Evolutionary conservation across 2,797 vertebrate genomes (phyloP).

Genomic region (Scolopax rusticola): DNA sequence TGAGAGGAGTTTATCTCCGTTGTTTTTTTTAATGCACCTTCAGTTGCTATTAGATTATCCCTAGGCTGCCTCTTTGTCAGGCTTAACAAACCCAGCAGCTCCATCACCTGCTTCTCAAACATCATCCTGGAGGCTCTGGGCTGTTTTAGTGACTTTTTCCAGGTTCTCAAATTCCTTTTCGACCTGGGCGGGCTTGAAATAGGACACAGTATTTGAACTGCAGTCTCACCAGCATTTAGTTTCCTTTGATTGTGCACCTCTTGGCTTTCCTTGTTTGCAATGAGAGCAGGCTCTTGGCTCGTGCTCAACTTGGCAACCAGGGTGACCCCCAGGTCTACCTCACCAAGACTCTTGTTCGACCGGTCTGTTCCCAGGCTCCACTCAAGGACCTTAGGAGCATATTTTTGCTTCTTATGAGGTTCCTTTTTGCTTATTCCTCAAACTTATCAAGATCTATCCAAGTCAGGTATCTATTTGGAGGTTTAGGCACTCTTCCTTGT

Average conservation of each 20-base stretch:
- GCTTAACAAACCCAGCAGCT: too few species aligned
- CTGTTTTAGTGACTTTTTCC: too few species aligned
- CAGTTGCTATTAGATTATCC: too few species aligned
- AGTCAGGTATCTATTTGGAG: background rate
- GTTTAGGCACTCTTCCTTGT: background rate
- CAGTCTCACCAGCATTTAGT: background rate
- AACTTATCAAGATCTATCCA: background rate
- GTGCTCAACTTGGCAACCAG: background rate
- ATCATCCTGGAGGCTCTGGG: too few species aligned
- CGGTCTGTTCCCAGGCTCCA: background rate
- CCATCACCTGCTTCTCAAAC: too few species aligned
- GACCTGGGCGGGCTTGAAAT: background rate
- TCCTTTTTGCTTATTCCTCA: background rate
- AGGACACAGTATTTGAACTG: background rate
- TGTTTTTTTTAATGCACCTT: too few species aligned
- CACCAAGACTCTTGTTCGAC: background rate
- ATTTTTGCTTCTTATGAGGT: background rate
- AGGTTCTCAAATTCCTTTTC: constrained; percentile 4
- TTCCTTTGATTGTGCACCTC: background rate
- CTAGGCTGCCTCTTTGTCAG: too few species aligned
- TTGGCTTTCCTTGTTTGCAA: background rate
- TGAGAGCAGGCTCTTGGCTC: background rate
- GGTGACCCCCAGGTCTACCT: background rate
- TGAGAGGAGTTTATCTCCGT: too few species aligned
- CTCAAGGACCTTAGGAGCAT: background rate